Percentiles rank a stretch among this genome's conserved stretches.
phyloP scores from a whole-genome alignment of 2,113 vertebrate genomes.

The Dendropsophus ebraccatus region DNA sequence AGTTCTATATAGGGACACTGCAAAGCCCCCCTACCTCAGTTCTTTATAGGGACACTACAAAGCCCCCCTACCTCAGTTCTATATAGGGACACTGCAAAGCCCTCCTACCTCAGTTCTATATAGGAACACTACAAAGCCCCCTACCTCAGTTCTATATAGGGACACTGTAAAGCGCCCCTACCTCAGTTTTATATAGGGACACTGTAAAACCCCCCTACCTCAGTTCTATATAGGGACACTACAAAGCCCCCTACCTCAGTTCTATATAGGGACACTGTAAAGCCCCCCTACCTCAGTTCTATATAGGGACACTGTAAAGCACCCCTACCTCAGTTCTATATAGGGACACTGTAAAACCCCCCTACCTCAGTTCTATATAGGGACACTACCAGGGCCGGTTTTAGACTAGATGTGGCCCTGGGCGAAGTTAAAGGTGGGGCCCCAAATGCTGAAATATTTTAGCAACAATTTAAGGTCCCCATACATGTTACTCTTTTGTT shows the following conservation, averaged over 20 bases:
- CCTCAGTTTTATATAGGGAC: background rate
- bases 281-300: background rate
- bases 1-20: background rate
- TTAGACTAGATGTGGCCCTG: too few relatives aligned
- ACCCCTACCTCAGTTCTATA: background rate
- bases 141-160: too few relatives aligned
- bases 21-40: background rate
- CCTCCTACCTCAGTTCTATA: background rate
- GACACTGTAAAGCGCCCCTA: background rate
- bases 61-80: background rate
- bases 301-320: background rate
- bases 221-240: background rate
- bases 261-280: background rate
- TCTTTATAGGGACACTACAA: background rate
- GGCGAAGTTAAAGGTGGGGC: too few relatives aligned
- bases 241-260: background rate
- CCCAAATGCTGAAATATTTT: too few relatives aligned
- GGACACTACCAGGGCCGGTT: too few relatives aligned
- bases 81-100: background rate
- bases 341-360: background rate
- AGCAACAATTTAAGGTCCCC: too few relatives aligned
- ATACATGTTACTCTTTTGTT: too few relatives aligned
- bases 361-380: background rate
- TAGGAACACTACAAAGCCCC: too few relatives aligned
- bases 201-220: background rate